Percentiles rank a stretch among this genome's conserved stretches.
phyloP scores from a whole-genome alignment of 2,113 vertebrate species.

The Coturnix japonica region DNA sequence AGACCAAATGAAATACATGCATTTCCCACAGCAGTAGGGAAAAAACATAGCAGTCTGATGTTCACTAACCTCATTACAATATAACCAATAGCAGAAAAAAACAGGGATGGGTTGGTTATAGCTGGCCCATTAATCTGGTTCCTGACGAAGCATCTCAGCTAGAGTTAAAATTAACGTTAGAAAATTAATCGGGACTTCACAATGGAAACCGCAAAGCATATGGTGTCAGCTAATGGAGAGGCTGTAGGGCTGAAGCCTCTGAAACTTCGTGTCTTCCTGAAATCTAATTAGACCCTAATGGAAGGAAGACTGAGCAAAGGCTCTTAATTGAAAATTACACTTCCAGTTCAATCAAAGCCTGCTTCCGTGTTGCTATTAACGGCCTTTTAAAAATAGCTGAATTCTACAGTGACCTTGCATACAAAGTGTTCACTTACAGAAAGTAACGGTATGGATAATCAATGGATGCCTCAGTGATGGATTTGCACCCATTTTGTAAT shows the following conservation, averaged over 20 bases:
- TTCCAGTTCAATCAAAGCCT: slow-evolving; percentile 70
- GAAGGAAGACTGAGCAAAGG: slow-evolving; percentile 57
- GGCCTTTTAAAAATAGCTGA: slow-evolving; percentile 50
- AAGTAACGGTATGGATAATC: slow-evolving; percentile 36
- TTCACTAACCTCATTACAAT: slow-evolving; percentile 43
- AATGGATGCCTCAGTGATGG: slow-evolving; percentile 48
- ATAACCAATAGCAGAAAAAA: slow-evolving; percentile 48
- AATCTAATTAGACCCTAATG: slow-evolving; percentile 71
- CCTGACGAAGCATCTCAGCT: slow-evolving; percentile 51
- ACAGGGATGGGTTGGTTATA: slow-evolving; percentile 36
- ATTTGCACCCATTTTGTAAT: slow-evolving; percentile 45
- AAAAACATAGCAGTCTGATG: not conserved
- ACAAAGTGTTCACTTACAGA: slow-evolving; percentile 34
- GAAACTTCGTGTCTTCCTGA: slow-evolving; percentile 43
- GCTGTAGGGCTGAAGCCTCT: slow-evolving; percentile 17
- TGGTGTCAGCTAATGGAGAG: slow-evolving; percentile 68
- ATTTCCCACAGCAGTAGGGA: not conserved
- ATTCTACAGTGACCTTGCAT: slow-evolving; percentile 60
- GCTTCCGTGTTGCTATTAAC: slow-evolving; percentile 43
- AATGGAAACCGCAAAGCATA: slow-evolving; percentile 50
- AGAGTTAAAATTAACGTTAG: slow-evolving; percentile 64
- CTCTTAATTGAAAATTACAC: slow-evolving; percentile 75
- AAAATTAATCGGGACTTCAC: slow-evolving; percentile 58
- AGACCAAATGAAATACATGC: not conserved
- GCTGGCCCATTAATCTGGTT: slow-evolving; percentile 59